Percentiles rank a stretch among this genome's conserved stretches.
Evolutionary conservation across 2,888 invertebrate genomes (phyloP).

Genomic region (Gonocerus acuteangulatus): DNA sequence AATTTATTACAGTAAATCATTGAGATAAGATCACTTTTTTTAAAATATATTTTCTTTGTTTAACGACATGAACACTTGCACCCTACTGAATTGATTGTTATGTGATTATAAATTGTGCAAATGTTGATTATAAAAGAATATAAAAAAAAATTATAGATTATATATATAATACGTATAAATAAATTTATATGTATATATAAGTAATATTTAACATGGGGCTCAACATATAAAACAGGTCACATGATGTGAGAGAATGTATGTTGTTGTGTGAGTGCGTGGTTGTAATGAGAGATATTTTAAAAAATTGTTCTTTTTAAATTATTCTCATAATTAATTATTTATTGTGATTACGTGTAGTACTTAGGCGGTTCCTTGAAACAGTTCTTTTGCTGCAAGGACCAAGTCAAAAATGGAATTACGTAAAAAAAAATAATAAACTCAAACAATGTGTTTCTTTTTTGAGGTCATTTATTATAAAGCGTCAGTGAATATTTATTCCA

Average conservation of each 20-base stretch:
- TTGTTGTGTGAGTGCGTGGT: constrained; percentile 1
- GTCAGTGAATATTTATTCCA: not conserved
- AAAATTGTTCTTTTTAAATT: constrained; percentile 23
- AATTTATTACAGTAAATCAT: not conserved
- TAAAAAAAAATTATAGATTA: not conserved
- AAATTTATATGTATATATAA: constrained; percentile 22
- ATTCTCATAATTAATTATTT: too few relatives aligned
- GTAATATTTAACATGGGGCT: constrained; percentile 20
- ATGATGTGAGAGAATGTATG: constrained; percentile 11
- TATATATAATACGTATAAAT: constrained; percentile 14
- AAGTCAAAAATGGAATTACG: too few relatives aligned
- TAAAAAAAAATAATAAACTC: too few relatives aligned
- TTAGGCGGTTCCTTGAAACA: too few relatives aligned
- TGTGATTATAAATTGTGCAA: constrained; percentile 7
- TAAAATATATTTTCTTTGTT: not conserved
- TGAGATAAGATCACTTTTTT: not conserved
- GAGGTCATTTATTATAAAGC: constrained; percentile 15
- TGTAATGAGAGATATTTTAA: constrained; percentile 18
- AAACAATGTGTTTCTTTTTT: constrained; percentile 22
- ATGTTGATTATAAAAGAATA: constrained; percentile 12
- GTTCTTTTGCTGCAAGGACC: too few relatives aligned
- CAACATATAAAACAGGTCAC: constrained; percentile 22
- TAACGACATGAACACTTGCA: constrained; percentile 6
- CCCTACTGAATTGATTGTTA: constrained; percentile 6
- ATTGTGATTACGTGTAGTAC: too few relatives aligned